Evolutionary conservation across 2,888 invertebrate genomes (phyloP), one percentile per base, ranked within the genome.

Genomic region (Tuta absoluta): DNA sequence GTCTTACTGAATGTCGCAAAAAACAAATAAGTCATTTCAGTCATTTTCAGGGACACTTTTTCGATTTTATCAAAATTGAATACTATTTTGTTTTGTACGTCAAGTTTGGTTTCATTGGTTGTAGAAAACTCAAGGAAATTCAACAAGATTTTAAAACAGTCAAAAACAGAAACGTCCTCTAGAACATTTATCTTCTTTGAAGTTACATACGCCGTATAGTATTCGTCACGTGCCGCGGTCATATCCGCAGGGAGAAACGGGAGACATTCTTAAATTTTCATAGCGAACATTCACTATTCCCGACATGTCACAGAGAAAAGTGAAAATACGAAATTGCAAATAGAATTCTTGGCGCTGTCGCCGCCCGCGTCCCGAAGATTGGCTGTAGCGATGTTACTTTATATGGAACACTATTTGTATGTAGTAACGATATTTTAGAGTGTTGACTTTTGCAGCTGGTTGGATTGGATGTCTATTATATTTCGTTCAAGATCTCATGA

Each of bases 211-310:
- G 70, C 72, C 70, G 67, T 67, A n/a, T n/a, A 67, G 74, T 77
- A 85, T 85, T 83, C 81, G 81, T 87, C 86, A 87, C 84, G 82
- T 80, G 68, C 75, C 74, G 71, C 80, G 78, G 79, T 78, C 80
- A 81, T 82, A 85, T 84, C 87, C 86, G 75, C 68, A 70, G 87
- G 85, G 87, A 87, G 75, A 67, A 68, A 73, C 76, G 76, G 74
- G 80, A 78, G 82, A 84, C 80, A 79, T 83, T 81, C 87, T 86
- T 86, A 87, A 86, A 87, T 88, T 87, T 88, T 87, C 86, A 87
- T 85, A 84, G 81, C 74, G 70, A 74, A 76, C 73, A 76, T 73
- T 72, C 71, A 66, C 74, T 73, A 75, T 76, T 74, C 76, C 74
- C 68, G 72, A 71, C 76, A 74, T 78, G 78, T 79, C 79, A 75